These are phyloP conservation scores for Drosophila pruinosa DNA, from an alignment of 1,140 invertebrate genomes.

Conservation along the genomic window DNA sequence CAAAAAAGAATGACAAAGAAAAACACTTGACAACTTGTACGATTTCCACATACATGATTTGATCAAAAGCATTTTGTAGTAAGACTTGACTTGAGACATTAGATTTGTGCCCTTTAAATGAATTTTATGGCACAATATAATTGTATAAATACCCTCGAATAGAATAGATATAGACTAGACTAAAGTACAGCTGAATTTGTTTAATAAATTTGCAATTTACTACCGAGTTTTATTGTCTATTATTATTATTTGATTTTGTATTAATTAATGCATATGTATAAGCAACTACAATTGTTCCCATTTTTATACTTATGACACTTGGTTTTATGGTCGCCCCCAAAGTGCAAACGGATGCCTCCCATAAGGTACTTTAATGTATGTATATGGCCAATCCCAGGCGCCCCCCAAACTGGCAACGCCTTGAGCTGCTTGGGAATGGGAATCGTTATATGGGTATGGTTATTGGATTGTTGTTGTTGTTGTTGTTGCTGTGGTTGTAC, in stretches of 20 bases:
- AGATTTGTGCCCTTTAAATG: too few relatives aligned
- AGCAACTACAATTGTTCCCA: conserved; percentile 6
- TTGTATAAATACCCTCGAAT: too few relatives aligned
- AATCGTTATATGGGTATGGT: too few relatives aligned
- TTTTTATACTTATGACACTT: background rate
- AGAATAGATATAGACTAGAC: too few relatives aligned
- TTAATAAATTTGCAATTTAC: too few relatives aligned
- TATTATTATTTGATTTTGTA: too few relatives aligned
- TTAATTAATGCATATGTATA: too few relatives aligned
- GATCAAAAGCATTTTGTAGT: background rate
- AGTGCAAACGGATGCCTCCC: background rate
- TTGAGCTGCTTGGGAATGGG: background rate
- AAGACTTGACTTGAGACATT: background rate
- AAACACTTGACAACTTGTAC: conserved; percentile 7
- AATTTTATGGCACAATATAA: too few relatives aligned
- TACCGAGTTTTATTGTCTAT: too few relatives aligned
- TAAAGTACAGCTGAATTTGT: too few relatives aligned
- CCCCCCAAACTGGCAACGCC: background rate
- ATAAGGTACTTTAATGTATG: background rate
- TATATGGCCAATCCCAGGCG: background rate
- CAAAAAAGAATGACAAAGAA: background rate
- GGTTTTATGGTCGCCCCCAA: background rate
- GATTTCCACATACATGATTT: conserved; percentile 12
- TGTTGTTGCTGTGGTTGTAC: background rate
- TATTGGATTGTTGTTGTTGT: background rate